Evolutionary conservation across 2,888 invertebrate species (phyloP), one percentile per base, ranked within the genome.

Genomic region (Dasysyrphus tricinctus): DNA sequence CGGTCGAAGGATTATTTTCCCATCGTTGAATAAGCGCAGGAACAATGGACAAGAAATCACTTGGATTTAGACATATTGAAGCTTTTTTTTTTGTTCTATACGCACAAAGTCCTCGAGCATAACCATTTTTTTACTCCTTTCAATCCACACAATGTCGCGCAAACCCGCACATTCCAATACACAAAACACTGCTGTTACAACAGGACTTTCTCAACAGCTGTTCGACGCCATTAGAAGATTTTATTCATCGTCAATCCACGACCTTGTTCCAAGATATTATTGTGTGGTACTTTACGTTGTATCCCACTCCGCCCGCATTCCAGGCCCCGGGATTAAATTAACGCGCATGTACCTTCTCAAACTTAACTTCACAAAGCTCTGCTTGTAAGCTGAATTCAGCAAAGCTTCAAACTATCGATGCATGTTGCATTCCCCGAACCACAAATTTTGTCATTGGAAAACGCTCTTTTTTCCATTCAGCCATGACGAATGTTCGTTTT

Each of bases 291-390:
- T 44, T 61, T 74, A 32, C 51, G 69, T 61, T 73, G 51, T 76
- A 73, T 56, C 80, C 73, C 77, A 78, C 74, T 78, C 74, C 73
- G 51, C 51, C 74, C 61, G 70, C 29, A 72, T 86, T 86, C 86
- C 82, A 86, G 86, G 74, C 39, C 82, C 86, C 78, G 86, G 86
- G 82, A 82, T 72, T 78, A 82, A 59, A 47, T 78, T 56, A 29
- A 39, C 19, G 69, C 78, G 82, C 70, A 86, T 82, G 74, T 39
- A 47, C 73, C 5, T 12, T 56, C 47, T 2, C 37, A n/a, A n/a
- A 1, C 14, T 54, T 14, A 14, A 7, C 44, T 37, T 16, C 1
- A 12, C 11, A 49, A 80, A 84, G 83, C 80, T 80, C 39, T 44
- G 0, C 0, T n/a, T 9, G 8, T 12, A 12, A 3, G 37, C 47